phyloP scores from a whole-genome alignment of 1,140 invertebrate genomes.

The Thaumatotibia leucotreta region DNA sequence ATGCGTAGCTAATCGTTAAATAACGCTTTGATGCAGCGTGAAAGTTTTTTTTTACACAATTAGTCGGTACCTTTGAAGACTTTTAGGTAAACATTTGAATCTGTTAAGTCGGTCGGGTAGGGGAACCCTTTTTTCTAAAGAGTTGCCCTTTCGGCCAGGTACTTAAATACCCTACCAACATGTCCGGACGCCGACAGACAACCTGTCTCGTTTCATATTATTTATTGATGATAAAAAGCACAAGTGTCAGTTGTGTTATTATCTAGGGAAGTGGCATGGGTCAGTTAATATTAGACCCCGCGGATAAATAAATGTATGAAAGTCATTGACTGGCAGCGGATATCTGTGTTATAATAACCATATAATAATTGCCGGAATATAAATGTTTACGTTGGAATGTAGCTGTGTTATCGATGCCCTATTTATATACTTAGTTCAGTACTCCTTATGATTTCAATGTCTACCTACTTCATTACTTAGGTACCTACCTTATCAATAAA shows the following conservation, averaged over 20 bases:
- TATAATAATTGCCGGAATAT: background rate
- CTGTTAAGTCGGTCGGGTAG: background rate
- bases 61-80: background rate
- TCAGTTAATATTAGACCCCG: background rate
- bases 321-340: background rate
- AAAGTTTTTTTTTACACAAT: background rate
- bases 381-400: background rate
- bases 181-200: background rate
- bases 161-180: background rate
- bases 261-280: background rate
- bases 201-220: conserved; percentile 2
- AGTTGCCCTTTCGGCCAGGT: background rate
- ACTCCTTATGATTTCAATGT: background rate
- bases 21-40: background rate
- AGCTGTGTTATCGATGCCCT: background rate
- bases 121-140: background rate
- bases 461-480: background rate
- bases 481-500: background rate
- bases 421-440: background rate
- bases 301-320: background rate
- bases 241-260: background rate
- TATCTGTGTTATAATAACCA: background rate
- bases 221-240: conserved; percentile 1
- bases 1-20: background rate
- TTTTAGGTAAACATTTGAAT: background rate